A percentile compares a stretch with the other conserved stretches of the same genome.
These are phyloP conservation scores for Falcunculus frontatus DNA, from an alignment of 2,113 vertebrate species.

Conservation along the genomic window DNA sequence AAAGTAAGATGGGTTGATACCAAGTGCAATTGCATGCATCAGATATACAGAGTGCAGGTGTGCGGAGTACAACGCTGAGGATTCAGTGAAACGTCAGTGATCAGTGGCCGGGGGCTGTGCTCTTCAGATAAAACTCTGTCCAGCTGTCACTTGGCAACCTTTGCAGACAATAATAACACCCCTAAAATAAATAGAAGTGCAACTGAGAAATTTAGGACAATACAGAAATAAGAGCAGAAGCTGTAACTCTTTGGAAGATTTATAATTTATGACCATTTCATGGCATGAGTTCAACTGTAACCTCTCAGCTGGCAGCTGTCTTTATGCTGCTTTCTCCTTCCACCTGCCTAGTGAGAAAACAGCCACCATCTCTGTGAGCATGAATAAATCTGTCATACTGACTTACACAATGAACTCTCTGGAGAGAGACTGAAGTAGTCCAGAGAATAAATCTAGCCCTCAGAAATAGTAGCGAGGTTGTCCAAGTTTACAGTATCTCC, in stretches of 20 bases:
- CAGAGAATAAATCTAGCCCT: slow-evolving; percentile 69
- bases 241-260: slow-evolving; percentile 66
- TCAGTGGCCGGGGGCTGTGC: neutral
- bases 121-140: neutral
- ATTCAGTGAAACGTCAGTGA: neutral
- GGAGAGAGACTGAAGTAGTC: slow-evolving; percentile 60
- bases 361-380: slow-evolving; percentile 64
- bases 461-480: slow-evolving; percentile 60
- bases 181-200: slow-evolving; percentile 71
- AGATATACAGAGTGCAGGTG: neutral
- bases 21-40: fast-evolving
- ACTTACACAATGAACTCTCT: slow-evolving; percentile 71
- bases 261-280: slow-evolving; percentile 78
- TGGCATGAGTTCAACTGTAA: slow-evolving; percentile 73
- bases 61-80: neutral
- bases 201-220: slow-evolving; percentile 54
- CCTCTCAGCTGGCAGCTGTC: slow-evolving; percentile 77
- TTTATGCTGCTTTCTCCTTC: slow-evolving; percentile 65
- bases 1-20: neutral
- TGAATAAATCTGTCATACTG: slow-evolving; percentile 78
- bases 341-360: slow-evolving; percentile 76
- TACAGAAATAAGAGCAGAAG: slow-evolving; percentile 64
- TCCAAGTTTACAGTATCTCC: slow-evolving; percentile 72
- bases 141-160: neutral
- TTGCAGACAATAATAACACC: slow-evolving; percentile 16